These are phyloP conservation scores for Wiebesia pumilae DNA, from an alignment of 1,140 invertebrate genomes.

Conservation along the genomic window DNA sequence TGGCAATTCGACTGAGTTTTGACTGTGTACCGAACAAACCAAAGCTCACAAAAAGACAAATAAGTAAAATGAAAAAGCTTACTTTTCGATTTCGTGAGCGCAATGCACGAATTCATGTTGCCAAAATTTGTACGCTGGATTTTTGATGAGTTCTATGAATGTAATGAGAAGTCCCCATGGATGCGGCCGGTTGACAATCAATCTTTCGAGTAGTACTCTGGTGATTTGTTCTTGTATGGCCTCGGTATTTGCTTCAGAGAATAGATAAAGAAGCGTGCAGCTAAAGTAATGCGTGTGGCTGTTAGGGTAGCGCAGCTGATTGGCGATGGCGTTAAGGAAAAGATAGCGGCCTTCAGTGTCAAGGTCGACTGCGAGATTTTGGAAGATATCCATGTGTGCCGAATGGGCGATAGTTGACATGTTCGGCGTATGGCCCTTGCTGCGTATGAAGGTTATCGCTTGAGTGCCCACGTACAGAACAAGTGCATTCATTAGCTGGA, in stretches of 20 bases:
- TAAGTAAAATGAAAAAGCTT: constrained; percentile 65
- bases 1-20: not conserved
- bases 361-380: constrained; percentile 97
- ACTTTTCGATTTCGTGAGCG: constrained; percentile 99
- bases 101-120: constrained; percentile 99
- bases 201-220: constrained; percentile 94
- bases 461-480: constrained; percentile 98
- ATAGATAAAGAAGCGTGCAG: constrained; percentile 96
- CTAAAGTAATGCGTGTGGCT: constrained; percentile 99
- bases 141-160: constrained; percentile 99
- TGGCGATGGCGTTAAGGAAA: constrained; percentile 98
- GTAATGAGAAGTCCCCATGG: constrained; percentile 99
- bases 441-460: constrained; percentile 91
- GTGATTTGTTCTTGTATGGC: constrained; percentile 95
- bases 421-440: constrained; percentile 91
- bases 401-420: constrained; percentile 98
- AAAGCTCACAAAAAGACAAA: not conserved
- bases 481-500: constrained; percentile 96
- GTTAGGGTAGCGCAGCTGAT: constrained; percentile 98
- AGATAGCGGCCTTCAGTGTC: constrained; percentile 98
- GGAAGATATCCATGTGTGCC: constrained; percentile 99
- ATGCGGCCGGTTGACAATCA: constrained; percentile 98
- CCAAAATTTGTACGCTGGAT: constrained; percentile 99
- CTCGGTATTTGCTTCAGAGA: constrained; percentile 98
- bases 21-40: not conserved